Conservation (phyloP, 2,797 vertebrate species). For the Heterohyrax brucei region DNA sequence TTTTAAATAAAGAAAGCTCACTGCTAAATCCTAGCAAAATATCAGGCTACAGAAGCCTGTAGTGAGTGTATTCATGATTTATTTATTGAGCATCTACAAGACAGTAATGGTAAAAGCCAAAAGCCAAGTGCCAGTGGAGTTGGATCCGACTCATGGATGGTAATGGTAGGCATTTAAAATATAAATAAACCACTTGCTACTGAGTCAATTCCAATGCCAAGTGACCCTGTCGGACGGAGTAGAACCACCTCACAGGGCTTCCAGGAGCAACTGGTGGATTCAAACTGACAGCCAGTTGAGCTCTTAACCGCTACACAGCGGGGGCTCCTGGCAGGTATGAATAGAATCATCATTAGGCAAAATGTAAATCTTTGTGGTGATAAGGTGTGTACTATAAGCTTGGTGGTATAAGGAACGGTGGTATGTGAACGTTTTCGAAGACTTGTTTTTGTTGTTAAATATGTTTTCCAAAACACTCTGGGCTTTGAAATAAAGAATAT, state of each 20-base stretch:
- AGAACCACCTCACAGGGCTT: no score
- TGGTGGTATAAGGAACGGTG: background rate
- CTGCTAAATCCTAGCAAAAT: background rate
- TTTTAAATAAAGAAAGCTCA: slow-evolving; percentile 17
- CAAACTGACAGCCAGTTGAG: no score
- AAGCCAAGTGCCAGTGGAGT: no score
- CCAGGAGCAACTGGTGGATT: no score
- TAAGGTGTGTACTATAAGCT: background rate
- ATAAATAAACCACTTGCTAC: no score
- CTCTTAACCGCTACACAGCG: no score
- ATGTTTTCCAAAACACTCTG: background rate
- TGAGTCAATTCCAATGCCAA: no score
- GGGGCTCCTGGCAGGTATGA: background rate
- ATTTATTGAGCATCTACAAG: background rate
- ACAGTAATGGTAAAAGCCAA: no score
- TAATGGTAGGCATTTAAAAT: no score
- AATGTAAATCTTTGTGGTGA: background rate
- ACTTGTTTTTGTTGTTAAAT: background rate
- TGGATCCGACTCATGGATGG: no score
- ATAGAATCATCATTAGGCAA: background rate
- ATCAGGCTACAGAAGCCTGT: background rate
- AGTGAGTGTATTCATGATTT: background rate
- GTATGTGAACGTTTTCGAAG: background rate
- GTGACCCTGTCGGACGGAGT: no score
- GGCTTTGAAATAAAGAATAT: slow-evolving; percentile 15